These are phyloP conservation scores for Ciconia boyciana DNA, from an alignment of 2,113 vertebrate genomes.

Conservation along the genomic window DNA sequence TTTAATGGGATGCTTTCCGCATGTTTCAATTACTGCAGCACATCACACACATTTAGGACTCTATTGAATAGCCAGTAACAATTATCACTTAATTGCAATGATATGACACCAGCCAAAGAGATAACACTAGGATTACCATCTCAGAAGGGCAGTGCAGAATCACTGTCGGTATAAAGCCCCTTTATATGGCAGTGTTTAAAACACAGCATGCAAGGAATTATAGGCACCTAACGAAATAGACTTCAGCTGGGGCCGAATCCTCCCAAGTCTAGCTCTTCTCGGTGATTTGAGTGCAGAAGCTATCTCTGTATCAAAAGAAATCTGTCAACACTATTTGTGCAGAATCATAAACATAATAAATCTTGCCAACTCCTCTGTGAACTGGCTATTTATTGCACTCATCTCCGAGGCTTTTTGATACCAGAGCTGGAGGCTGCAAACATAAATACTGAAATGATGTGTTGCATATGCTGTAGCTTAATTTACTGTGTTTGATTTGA, in stretches of 20 bases:
- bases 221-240: not conserved
- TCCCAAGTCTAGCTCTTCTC: not conserved
- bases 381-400: constrained; percentile 44
- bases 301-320: constrained; percentile 11
- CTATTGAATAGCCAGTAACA: not conserved
- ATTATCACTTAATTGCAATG: not conserved
- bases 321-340: constrained; percentile 34
- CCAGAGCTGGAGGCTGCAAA: constrained; percentile 31
- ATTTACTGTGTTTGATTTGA: not conserved
- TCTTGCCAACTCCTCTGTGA: constrained; percentile 39
- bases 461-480: not conserved
- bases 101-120: not conserved
- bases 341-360: constrained; percentile 45
- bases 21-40: not conserved
- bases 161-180: not conserved
- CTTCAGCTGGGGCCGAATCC: not conserved
- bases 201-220: not conserved
- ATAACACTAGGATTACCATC: not conserved
- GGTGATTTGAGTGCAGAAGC: not conserved
- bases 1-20: not conserved
- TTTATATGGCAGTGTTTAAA: not conserved
- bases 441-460: constrained; percentile 41
- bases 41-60: not conserved
- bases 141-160: not conserved
- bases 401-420: constrained; percentile 22